These are phyloP conservation scores for Hemithea aestivaria DNA, from an alignment of 2,888 invertebrate species.

Conservation along the genomic window DNA sequence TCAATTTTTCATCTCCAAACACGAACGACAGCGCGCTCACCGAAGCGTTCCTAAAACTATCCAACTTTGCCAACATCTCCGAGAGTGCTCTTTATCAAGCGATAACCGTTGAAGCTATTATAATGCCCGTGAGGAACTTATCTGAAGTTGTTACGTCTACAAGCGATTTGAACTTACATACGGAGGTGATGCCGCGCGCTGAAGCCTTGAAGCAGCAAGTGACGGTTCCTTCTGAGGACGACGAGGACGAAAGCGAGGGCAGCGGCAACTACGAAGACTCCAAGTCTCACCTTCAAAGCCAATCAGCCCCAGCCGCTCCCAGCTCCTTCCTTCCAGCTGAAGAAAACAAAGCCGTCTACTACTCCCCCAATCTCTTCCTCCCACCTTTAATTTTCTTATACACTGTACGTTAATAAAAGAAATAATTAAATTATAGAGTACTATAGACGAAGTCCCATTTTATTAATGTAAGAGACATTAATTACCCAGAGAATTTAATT, in stretches of 20 bases:
- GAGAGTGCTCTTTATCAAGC: slow-evolving; percentile 41
- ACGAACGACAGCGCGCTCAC: slow-evolving; percentile 36
- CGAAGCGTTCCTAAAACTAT: slow-evolving; percentile 46
- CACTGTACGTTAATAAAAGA: slow-evolving; percentile 31
- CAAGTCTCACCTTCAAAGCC: slow-evolving; percentile 34
- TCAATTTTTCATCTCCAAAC: slow-evolving; percentile 45
- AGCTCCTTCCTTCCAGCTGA: slow-evolving; percentile 63
- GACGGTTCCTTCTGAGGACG: slow-evolving; percentile 64
- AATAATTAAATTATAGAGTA: slow-evolving; percentile 14
- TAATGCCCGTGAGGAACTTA: slow-evolving; percentile 23
- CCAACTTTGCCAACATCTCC: slow-evolving; percentile 44
- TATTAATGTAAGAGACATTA: slow-evolving; percentile 34
- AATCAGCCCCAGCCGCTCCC: slow-evolving; percentile 60
- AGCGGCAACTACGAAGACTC: slow-evolving; percentile 60
- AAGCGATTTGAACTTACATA: slow-evolving; percentile 25
- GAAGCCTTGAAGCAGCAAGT: slow-evolving; percentile 60
- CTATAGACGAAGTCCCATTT: slow-evolving; percentile 18
- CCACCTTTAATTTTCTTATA: slow-evolving; percentile 26
- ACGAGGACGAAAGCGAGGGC: slow-evolving; percentile 67
- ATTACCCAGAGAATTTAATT: slow-evolving; percentile 47
- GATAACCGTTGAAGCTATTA: slow-evolving; percentile 35
- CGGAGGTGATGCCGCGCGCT: slow-evolving; percentile 43
- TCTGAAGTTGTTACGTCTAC: slow-evolving; percentile 27
- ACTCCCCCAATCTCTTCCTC: slow-evolving; percentile 14
- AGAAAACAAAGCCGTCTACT: slow-evolving; percentile 44